Conservation (phyloP, 23 tunicate species). For the Oikopleura vanhoeffeni region DNA sequence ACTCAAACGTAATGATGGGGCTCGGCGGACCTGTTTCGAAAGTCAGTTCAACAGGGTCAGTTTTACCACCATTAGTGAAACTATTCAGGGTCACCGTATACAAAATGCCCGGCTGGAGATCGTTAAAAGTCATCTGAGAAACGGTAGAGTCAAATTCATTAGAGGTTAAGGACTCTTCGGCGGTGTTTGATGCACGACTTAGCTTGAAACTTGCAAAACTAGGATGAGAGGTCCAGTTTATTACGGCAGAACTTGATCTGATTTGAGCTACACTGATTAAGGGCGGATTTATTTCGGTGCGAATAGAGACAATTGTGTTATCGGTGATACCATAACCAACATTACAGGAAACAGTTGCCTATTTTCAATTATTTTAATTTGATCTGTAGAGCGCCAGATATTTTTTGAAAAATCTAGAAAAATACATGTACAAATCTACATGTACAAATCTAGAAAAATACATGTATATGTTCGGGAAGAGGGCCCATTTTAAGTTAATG, state of each 20-base stretch:
- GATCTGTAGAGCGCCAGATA: too few relatives aligned
- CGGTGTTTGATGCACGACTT: not conserved
- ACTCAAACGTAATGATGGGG: not conserved
- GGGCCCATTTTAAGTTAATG: too few relatives aligned
- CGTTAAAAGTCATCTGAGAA: not conserved
- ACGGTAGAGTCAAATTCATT: not conserved
- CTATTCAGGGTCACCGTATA: not conserved
- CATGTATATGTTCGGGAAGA: too few relatives aligned
- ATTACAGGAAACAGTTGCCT: not conserved
- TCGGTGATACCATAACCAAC: not conserved
- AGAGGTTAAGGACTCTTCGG: not conserved
- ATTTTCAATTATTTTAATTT: too few relatives aligned
- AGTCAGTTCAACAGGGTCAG: not conserved
- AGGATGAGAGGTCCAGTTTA: not conserved
- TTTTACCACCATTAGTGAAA: not conserved
- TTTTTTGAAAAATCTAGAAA: too few relatives aligned
- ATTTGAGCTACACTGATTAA: not conserved
- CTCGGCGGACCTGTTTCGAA: not conserved
- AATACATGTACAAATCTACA: too few relatives aligned
- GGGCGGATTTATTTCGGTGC: not conserved
- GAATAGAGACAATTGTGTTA: not conserved
- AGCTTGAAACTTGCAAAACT: not conserved
- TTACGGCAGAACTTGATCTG: not conserved
- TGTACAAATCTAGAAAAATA: too few relatives aligned
- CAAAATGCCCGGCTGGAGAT: not conserved